These are phyloP conservation scores for Scaptomyza reducta DNA, from an alignment of 2,888 invertebrate species.

Conservation along the genomic window DNA sequence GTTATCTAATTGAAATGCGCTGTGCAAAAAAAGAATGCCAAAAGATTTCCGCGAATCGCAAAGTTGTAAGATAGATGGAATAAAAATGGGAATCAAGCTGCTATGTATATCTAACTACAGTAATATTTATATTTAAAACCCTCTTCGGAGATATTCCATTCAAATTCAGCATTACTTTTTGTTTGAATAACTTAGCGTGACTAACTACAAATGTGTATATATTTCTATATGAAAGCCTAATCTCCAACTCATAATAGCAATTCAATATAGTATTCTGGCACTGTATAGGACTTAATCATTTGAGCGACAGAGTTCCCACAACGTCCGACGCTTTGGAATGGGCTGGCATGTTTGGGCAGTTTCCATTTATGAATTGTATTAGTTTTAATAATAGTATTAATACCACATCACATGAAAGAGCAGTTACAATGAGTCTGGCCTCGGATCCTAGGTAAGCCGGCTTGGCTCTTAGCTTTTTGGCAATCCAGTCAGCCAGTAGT, in stretches of 20 bases:
- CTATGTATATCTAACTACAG: too few species aligned
- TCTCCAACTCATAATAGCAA: slow-evolving; percentile 21
- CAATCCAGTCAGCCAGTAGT: slow-evolving; percentile 56
- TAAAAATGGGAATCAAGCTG: too few species aligned
- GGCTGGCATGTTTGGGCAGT: slow-evolving; percentile 24
- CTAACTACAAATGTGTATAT: not conserved
- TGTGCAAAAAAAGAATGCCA: slow-evolving; percentile 3
- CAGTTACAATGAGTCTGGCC: slow-evolving; percentile 40
- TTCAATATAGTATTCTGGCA: not conserved
- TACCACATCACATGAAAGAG: slow-evolving; percentile 61
- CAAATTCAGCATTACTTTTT: not conserved
- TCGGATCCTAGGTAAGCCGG: slow-evolving; percentile 58
- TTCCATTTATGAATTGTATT: slow-evolving; percentile 74
- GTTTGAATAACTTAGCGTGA: slow-evolving; percentile 4
- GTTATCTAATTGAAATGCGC: slow-evolving; percentile 55
- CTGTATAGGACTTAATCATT: not conserved
- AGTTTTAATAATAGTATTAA: slow-evolving; percentile 76
- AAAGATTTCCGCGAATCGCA: not conserved
- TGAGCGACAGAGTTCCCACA: not conserved
- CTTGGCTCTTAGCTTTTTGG: slow-evolving; percentile 67
- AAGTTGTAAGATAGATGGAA: too few species aligned
- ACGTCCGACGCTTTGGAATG: slow-evolving; percentile 2
- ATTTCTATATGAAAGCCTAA: slow-evolving; percentile 1
- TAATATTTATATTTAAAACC: too few species aligned
- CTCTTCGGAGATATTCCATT: not conserved